Conservation (phyloP, 2,888 invertebrate species). For the Leucophora obtusa region DNA sequence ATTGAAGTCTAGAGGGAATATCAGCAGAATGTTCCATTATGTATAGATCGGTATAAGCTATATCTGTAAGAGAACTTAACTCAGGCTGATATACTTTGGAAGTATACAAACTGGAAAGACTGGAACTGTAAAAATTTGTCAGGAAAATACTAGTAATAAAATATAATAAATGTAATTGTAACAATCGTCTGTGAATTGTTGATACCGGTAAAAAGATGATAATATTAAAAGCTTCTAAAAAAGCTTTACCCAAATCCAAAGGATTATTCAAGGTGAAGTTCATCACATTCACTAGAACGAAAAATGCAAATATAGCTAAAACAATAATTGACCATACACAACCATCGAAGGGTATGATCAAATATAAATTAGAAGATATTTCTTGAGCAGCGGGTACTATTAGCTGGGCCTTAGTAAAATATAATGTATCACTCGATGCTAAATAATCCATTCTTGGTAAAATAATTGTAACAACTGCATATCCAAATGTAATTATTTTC, state of each 20-base stretch:
- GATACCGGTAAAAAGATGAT: slow-evolving; percentile 29
- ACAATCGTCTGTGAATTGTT: slow-evolving; percentile 36
- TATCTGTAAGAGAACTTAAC: slow-evolving; percentile 65
- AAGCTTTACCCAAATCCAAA: not conserved
- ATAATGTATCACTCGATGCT: not conserved
- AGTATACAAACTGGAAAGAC: slow-evolving; percentile 66
- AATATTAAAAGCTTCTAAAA: not conserved
- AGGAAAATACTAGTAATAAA: slow-evolving; percentile 64
- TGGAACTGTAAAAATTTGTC: slow-evolving; percentile 67
- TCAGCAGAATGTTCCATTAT: slow-evolving; percentile 63
- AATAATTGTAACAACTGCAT: not conserved
- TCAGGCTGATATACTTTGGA: slow-evolving; percentile 68
- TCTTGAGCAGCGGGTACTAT: slow-evolving; percentile 67
- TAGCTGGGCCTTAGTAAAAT: slow-evolving; percentile 59
- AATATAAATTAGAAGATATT: slow-evolving; percentile 63
- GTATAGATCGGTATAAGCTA: slow-evolving; percentile 59
- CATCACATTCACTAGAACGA: not conserved
- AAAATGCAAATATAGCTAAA: not conserved
- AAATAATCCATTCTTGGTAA: slow-evolving; percentile 44
- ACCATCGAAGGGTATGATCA: slow-evolving; percentile 60
- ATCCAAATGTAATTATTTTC: too few relatives aligned
- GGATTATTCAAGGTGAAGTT: not conserved
- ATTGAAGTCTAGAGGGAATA: slow-evolving; percentile 8
- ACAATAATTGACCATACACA: slow-evolving; percentile 50
- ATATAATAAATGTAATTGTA: slow-evolving; percentile 58